Evolutionary conservation across 1,140 invertebrate species (phyloP), one percentile per base, ranked within the genome.

Genomic region (Macrobrachium rosenbergii): DNA sequence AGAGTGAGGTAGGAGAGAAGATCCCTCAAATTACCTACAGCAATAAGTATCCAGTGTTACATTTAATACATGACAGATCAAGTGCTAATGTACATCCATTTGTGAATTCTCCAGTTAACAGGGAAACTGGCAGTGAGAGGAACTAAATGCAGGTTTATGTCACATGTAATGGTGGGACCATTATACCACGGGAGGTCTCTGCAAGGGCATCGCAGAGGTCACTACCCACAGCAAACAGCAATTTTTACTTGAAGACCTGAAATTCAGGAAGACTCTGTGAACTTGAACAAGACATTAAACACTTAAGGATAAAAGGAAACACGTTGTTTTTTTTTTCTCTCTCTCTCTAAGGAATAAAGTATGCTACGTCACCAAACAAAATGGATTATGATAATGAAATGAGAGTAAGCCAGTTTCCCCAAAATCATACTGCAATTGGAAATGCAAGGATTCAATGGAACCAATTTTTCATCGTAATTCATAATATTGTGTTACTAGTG

Each of bases 1-100:
- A 80, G 21, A 63, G 62, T 81, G 79, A 81, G 62, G 60, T 81
- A 67, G 12, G 17, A 81, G 17, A 81, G n/a, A 60, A 72, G 23
- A 28, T 28, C 69, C 69, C 52, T 63, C 59, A 63, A 63, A 43
- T 21, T 17, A 43, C 62, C 78, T 52, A 82, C 75, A 58, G 77
- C 76, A 21, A 59, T 72, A 77, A 86, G 83, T 73, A 86, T 80
- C 80, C 21, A 60, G 63, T 86, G 21, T 80, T 64, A 80, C 83
- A 72, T 58, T 28, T 73, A 72, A 60, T 72, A 80, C 64, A 62
- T 79, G 64, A 80, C 67, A 86, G 23, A 63, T 86, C 77, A 63
- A 79, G 77, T 86, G 83, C 76, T 86, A 86, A 69, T 72, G 64
- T 52, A 84, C 83, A 84, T 84, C 76, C 21, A 80, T 80, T 86